phyloP scores from a whole-genome alignment of 2,113 vertebrate genomes.

The Cyanocitta stelleri region DNA sequence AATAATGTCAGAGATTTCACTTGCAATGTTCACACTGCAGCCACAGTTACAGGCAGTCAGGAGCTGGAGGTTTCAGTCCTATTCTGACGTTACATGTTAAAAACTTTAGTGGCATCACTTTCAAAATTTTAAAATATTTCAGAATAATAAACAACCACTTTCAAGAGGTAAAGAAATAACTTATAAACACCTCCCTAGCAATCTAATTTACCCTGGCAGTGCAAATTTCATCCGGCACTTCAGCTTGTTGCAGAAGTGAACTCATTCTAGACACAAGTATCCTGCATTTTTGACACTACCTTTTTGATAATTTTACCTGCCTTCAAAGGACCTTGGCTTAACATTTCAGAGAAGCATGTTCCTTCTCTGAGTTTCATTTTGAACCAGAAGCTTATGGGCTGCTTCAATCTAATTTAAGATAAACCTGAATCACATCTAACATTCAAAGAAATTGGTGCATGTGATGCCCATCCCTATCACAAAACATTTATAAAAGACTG shows the following conservation, averaged over 20 bases:
- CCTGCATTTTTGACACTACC: background rate
- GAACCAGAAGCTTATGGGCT: background rate
- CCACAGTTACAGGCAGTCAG: background rate
- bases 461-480: background rate
- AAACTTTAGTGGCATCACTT: background rate
- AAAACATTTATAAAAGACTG: background rate
- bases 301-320: background rate
- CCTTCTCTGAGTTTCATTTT: background rate
- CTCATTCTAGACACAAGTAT: background rate
- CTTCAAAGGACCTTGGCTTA: background rate
- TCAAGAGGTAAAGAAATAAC: background rate
- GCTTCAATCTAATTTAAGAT: background rate
- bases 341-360: background rate
- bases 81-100: background rate
- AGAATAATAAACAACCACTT: background rate
- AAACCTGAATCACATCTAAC: background rate
- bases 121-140: background rate
- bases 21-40: background rate
- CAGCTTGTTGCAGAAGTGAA: background rate
- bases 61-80: background rate
- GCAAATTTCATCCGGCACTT: accelerated
- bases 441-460: background rate
- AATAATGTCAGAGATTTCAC: background rate
- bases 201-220: background rate
- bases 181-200: background rate